Evolutionary conservation across 1,140 invertebrate species (phyloP), one percentile per base, ranked within the genome.

Genomic region (Tribolium castaneum): DNA sequence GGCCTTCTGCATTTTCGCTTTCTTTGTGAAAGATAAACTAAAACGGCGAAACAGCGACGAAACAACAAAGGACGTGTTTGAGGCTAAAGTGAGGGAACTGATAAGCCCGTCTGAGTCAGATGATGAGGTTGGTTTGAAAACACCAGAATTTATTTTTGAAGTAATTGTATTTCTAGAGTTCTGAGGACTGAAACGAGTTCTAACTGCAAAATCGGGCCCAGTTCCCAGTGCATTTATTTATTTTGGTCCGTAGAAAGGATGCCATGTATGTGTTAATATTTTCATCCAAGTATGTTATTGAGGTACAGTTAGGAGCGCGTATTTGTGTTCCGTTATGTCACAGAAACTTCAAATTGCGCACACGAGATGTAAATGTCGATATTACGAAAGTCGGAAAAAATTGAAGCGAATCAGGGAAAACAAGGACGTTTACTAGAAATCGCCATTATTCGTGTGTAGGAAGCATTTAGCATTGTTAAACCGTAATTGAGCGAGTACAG

Each of bases 181-280:
- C 25, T 30, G 25, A 30, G 25, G 6, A 30, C 6, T 30, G 25
- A 30, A 30, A 30, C 25, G 6, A 30, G 25, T 30, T 30, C 13
- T 19, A 22, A 25, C 16, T 59, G 54, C 54, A 59, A 30, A 59
- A 66, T 7, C 30, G 13, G 59, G 25, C 30, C 30, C 54, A 59
- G 14, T 59, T 59, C 14, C 5, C 59, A 30, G 12, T 52, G 51
- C 25, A 66, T 73, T 19, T 51, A 73, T 54, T 73, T 54, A 73
- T 73, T 73, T 73, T 73, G 71, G 71, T 73, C 49, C 10, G 49
- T 73, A 25, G 71, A 73, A 73, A 73, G 71, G 71, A 73, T 73
- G 71, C 71, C 71, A 73, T 73, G 49, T 73, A 73, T 73, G 71
- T 73, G 71, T 73, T 73, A 73, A 73, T 73, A 73, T 73, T 73